Conservation (phyloP, 2,113 vertebrate genomes). For the Lophius piscatorius region DNA sequence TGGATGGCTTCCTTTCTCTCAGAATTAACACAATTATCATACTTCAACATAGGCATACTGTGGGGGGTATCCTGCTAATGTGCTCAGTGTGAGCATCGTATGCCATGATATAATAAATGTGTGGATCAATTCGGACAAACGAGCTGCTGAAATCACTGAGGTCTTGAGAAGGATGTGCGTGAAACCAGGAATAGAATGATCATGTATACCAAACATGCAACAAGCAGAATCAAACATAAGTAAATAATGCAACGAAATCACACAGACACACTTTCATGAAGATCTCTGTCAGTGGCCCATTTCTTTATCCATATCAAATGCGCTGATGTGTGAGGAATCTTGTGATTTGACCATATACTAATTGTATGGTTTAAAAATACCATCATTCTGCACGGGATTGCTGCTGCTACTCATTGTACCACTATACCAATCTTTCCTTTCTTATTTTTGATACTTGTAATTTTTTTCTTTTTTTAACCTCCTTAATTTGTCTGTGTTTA, state of each 20-base stretch:
- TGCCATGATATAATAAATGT: too few relatives aligned
- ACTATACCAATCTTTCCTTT: not conserved
- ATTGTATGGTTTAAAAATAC: too few relatives aligned
- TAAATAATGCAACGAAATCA: slow-evolving; percentile 28
- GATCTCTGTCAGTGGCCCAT: not conserved
- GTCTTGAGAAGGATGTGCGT: not conserved
- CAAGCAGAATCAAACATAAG: slow-evolving; percentile 17
- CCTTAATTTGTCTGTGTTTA: too few relatives aligned
- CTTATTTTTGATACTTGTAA: too few relatives aligned
- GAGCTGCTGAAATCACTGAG: too few relatives aligned
- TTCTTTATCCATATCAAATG: not conserved
- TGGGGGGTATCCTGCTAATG: too few relatives aligned
- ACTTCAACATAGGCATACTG: too few relatives aligned
- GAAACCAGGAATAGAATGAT: slow-evolving; percentile 12
- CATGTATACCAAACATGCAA: slow-evolving; percentile 51
- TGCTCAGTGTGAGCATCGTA: too few relatives aligned
- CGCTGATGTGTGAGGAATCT: not conserved
- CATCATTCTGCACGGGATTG: not conserved
- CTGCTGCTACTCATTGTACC: not conserved
- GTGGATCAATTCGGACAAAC: too few relatives aligned
- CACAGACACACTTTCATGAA: slow-evolving; percentile 5
- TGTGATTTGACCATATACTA: not conserved
- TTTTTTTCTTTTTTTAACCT: too few relatives aligned
- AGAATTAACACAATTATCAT: too few relatives aligned
- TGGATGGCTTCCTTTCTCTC: too few relatives aligned